Conservation (phyloP, 2,888 invertebrate genomes). For the Drosophila longiperda region DNA sequence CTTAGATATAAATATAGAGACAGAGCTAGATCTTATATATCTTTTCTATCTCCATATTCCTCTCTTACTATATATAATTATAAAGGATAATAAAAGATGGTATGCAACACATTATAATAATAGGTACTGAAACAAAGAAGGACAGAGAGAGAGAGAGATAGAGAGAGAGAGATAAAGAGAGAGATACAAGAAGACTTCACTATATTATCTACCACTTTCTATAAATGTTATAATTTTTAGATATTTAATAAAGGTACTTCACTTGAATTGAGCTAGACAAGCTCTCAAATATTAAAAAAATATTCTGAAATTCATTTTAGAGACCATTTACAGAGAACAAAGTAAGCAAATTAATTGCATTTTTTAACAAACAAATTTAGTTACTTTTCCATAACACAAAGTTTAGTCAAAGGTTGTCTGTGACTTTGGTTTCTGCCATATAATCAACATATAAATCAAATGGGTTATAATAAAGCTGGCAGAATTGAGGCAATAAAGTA, state of each 20-base stretch:
- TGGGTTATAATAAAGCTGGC: background rate
- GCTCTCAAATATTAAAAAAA: background rate
- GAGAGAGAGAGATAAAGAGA: background rate
- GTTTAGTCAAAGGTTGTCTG: slow-evolving; percentile 8
- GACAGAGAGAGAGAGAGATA: too few relatives aligned
- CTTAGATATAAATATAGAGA: background rate
- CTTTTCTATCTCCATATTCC: background rate
- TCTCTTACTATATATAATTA: background rate
- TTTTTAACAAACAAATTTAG: slow-evolving; percentile 49
- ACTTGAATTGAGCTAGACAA: background rate
- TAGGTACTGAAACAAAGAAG: background rate
- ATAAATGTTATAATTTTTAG: background rate
- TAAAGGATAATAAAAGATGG: background rate
- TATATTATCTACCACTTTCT: background rate
- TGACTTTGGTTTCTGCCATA: slow-evolving; percentile 1
- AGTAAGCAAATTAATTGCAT: background rate
- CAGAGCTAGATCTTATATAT: background rate
- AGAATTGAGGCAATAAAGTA: background rate
- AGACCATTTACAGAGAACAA: background rate
- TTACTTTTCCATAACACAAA: slow-evolving; percentile 30
- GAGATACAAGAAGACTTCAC: background rate
- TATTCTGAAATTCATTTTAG: background rate
- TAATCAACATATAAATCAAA: background rate
- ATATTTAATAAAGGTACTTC: background rate
- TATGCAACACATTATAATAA: background rate